Evolutionary conservation across 2,113 vertebrate species (phyloP).

Genomic region (Takifugu flavidus): DNA sequence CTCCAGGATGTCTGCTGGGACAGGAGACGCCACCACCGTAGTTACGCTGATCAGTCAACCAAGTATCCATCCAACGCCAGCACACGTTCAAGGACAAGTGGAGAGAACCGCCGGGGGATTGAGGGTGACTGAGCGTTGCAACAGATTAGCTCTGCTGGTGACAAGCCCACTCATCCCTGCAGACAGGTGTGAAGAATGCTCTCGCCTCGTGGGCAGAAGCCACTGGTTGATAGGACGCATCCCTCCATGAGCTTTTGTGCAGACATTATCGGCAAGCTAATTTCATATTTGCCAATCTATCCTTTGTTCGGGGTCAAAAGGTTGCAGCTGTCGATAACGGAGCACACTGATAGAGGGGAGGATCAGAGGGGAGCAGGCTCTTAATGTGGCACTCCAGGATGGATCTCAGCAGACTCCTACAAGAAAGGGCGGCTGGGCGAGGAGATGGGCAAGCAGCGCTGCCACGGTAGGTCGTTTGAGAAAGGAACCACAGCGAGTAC

Average conservation of each 20-base stretch:
- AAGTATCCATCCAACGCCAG: constrained; percentile 58
- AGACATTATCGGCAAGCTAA: constrained; percentile 39
- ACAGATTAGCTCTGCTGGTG: constrained; percentile 73
- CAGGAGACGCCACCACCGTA: constrained; percentile 29
- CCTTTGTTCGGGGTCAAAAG: constrained; percentile 55
- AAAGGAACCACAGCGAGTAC: constrained; percentile 18
- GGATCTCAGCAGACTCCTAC: constrained; percentile 15
- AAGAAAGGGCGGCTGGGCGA: constrained; percentile 20
- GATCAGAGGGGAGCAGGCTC: constrained; percentile 4
- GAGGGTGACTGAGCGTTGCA: constrained; percentile 75
- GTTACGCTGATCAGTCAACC: constrained; percentile 55
- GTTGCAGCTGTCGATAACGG: constrained; percentile 37
- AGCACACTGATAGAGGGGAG: constrained; percentile 40
- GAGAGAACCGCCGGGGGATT: constrained; percentile 59
- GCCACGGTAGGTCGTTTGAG: constrained; percentile 26
- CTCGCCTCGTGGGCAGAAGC: constrained; percentile 64
- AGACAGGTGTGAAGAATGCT: constrained; percentile 77
- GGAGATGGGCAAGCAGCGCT: constrained; percentile 9
- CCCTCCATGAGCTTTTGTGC: constrained; percentile 21
- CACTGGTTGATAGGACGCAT: constrained; percentile 59
- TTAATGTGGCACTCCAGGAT: constrained; percentile 15
- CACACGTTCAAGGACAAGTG: constrained; percentile 71
- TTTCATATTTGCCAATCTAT: constrained; percentile 46
- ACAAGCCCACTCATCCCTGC: constrained; percentile 71
- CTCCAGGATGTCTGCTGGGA: constrained; percentile 19